Conservation (phyloP, 1,140 invertebrate genomes). For the Eueides isabella region DNA sequence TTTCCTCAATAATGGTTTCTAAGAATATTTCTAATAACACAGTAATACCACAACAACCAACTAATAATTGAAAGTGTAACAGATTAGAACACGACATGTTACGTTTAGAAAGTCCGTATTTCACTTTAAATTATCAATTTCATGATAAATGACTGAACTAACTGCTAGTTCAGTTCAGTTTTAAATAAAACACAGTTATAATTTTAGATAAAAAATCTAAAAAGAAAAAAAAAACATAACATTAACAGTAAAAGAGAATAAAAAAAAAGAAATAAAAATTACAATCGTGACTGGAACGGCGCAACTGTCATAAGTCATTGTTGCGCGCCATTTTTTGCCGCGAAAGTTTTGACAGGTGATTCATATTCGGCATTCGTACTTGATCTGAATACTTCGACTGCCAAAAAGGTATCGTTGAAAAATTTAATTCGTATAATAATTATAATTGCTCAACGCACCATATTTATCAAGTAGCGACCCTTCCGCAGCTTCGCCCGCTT, state of each 20-base stretch:
- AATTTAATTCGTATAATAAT: constrained; percentile 30
- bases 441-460: constrained; percentile 7
- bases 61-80: constrained; percentile 23
- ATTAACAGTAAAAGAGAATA: constrained; percentile 7
- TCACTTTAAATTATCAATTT: constrained; percentile 20
- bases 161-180: constrained; percentile 6
- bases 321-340: constrained; percentile 49
- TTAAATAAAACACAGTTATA: constrained; percentile 12
- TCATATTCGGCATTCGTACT: constrained; percentile 56
- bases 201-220: neutral
- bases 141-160: too few species aligned
- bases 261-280: neutral
- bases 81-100: constrained; percentile 24
- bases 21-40: neutral
- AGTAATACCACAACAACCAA: constrained; percentile 10
- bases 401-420: neutral
- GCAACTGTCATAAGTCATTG: constrained; percentile 38
- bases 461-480: too few species aligned
- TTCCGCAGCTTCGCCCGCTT: too few species aligned
- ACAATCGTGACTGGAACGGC: constrained; percentile 37
- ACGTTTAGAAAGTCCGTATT: constrained; percentile 26
- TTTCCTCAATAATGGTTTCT: neutral
- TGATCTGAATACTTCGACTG: constrained; percentile 39
- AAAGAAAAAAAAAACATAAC: constrained; percentile 16
- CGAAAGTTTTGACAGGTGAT: constrained; percentile 71